A percentile compares a stretch with the other conserved stretches of the same genome.
Evolutionary conservation across 1,140 invertebrate species (phyloP).

Genomic region (Drosophila suzukii): DNA sequence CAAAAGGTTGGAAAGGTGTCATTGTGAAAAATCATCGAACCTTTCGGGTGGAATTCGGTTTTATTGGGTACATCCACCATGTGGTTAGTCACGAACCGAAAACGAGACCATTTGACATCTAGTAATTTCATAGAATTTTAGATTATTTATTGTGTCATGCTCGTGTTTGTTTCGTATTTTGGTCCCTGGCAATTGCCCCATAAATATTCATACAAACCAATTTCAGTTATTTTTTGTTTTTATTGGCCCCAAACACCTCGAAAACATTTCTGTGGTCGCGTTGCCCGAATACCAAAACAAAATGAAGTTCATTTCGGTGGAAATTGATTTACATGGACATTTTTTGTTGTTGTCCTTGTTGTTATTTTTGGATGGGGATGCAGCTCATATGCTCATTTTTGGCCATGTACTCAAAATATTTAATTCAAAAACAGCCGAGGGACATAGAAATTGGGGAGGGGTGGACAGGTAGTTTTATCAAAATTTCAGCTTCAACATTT

Average conservation of each 20-base stretch:
- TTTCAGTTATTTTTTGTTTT: constrained; percentile 59
- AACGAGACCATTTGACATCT: constrained; percentile 70
- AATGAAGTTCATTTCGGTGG: constrained; percentile 72
- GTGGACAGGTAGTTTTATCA: constrained; percentile 16
- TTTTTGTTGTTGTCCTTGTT: constrained; percentile 36
- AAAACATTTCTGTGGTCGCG: constrained; percentile 28
- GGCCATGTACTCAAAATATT: constrained; percentile 65
- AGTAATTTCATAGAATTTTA: constrained; percentile 80
- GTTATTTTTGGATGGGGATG: constrained; percentile 7
- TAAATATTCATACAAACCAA: constrained; percentile 75
- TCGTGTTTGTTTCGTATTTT: constrained; percentile 15
- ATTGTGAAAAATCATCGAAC: constrained; percentile 6
- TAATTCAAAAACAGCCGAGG: constrained; percentile 67
- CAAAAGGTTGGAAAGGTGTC: constrained; percentile 22
- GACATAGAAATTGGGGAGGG: background rate
- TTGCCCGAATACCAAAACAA: constrained; percentile 31
- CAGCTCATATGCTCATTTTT: constrained; percentile 6
- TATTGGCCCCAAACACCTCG: constrained; percentile 11
- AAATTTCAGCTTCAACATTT: constrained; percentile 32
- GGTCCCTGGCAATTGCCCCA: constrained; percentile 45
- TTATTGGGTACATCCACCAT: constrained; percentile 9
- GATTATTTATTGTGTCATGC: constrained; percentile 74
- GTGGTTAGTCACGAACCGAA: constrained; percentile 32
- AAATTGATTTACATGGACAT: constrained; percentile 78
- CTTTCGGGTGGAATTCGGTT: constrained; percentile 7